Evolutionary conservation across 2,113 vertebrate genomes (phyloP), one percentile per base, ranked within the genome.

Genomic region (Melierax canorus): DNA sequence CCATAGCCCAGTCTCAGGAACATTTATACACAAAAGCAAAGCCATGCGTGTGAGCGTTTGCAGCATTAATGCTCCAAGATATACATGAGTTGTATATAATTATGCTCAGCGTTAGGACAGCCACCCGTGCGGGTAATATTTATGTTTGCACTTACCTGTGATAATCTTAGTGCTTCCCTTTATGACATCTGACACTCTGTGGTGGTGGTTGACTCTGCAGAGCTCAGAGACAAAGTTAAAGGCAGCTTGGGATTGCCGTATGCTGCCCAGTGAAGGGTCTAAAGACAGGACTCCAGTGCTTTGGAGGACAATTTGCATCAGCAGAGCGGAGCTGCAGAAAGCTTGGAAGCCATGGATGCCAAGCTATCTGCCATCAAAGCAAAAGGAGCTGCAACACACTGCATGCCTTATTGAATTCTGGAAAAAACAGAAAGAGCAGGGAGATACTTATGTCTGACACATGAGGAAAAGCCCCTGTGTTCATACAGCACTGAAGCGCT

Each of bases 21-120:
- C 20, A 2, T 7, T 24, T 10, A 6, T 7, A 7, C 9, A 24
- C 24, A 9, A 34, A 69, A 45, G 15, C 75, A 51, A 51, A 43
- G 86, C 34, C 3, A 2, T 3, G 5, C 15, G 7, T 1, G 36
- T 15, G 50, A 46, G 36, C 2, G 7, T n/a, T n/a, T 55, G 69
- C 51, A 83, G 86, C 55, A 7, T 34, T 24, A 9, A 7, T 6
- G 19, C 80, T 53, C 24, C 19, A 10, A 29, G 73, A 36, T 26
- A 13, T 14, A 12, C 55, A 1, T 0, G 64, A 48, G 22, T 4
- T 64, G 39, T 41, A 9, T 17, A 0, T 7, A 22, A 29, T 2
- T 3, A 10, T 14, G 38, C 46, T 32, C 21, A 11, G 34, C 1
- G 20, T 17, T 8, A 14, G 73, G n/a, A 63, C 59, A 87, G 55